phyloP scores from a whole-genome alignment of 2,113 vertebrate species.

The Nansenia antarctica region DNA sequence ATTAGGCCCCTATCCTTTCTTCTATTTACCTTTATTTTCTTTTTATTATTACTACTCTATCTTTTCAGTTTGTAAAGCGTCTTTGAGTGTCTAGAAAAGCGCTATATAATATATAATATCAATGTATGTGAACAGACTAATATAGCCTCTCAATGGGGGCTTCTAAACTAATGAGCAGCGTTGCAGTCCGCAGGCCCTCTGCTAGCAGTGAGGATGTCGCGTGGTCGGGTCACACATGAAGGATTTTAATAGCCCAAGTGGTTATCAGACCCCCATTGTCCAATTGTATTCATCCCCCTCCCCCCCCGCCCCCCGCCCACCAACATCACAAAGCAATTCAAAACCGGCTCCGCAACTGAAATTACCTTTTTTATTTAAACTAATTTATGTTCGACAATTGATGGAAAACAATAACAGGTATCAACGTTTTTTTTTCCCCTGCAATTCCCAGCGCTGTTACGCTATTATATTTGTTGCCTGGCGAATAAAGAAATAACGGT shows the following conservation, averaged over 20 bases:
- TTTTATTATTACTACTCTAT: too few relatives aligned
- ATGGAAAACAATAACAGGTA: conserved; percentile 61
- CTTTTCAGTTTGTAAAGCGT: too few relatives aligned
- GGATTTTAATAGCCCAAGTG: conserved; percentile 68
- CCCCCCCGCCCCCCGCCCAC: conserved; percentile 30
- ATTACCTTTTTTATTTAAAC: conserved; percentile 54
- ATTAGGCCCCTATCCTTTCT: too few relatives aligned
- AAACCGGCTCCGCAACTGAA: conserved; percentile 49
- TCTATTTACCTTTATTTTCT: too few relatives aligned
- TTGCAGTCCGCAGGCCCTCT: conserved; percentile 38
- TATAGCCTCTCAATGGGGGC: conserved; percentile 48
- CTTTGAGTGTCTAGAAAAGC: too few relatives aligned
- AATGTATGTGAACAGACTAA: too few relatives aligned
- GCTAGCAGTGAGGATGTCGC: conserved; percentile 42
- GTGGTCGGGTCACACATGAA: conserved; percentile 67
- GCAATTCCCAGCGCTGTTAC: conserved; percentile 21
- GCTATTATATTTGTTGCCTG: too few relatives aligned
- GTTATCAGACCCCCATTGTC: conserved; percentile 66
- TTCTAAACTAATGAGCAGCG: conserved; percentile 49
- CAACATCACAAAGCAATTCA: conserved; percentile 54
- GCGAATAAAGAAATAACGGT: conserved; percentile 21
- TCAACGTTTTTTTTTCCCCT: conserved; percentile 31
- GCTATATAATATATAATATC: too few relatives aligned
- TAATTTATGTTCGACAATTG: conserved; percentile 62
- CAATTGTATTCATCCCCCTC: conserved; percentile 59